A percentile compares a stretch with the other conserved stretches of the same genome.
Evolutionary conservation across 2,888 invertebrate genomes (phyloP).

Genomic region (Therioaphis trifolii): DNA sequence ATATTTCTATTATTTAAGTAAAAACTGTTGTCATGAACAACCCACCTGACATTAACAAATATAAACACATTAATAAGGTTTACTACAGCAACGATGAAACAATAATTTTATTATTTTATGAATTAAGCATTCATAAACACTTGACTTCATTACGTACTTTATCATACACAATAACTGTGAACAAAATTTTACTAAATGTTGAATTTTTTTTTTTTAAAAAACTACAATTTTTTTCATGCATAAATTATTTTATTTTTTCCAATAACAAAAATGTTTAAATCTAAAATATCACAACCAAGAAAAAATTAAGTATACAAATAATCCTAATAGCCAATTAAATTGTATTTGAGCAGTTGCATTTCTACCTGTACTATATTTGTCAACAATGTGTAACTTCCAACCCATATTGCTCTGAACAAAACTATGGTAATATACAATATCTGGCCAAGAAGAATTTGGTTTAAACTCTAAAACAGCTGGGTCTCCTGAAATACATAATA

Average conservation of each 20-base stretch:
- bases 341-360: slow-evolving; percentile 49
- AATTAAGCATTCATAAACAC: no score
- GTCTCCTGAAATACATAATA: slow-evolving; percentile 70
- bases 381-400: slow-evolving; percentile 91
- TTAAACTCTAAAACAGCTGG: slow-evolving; percentile 81
- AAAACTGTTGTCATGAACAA: slow-evolving; percentile 18
- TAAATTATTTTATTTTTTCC: slow-evolving; percentile 41
- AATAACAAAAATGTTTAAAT: slow-evolving; percentile 31
- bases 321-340: slow-evolving; percentile 47
- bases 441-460: slow-evolving; percentile 91
- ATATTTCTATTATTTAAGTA: neutral
- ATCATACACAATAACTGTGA: no score
- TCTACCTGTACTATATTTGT: slow-evolving; percentile 72
- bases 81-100: no score
- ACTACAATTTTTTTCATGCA: neutral
- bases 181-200: no score
- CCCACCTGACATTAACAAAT: neutral
- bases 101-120: no score
- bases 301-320: slow-evolving; percentile 35
- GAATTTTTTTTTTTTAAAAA: neutral
- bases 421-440: slow-evolving; percentile 91
- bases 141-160: no score
- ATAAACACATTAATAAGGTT: no score
- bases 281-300: slow-evolving; percentile 41
- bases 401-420: slow-evolving; percentile 96